Conservation (phyloP, 1,140 invertebrate species). For the Drosophila grimshawi region DNA sequence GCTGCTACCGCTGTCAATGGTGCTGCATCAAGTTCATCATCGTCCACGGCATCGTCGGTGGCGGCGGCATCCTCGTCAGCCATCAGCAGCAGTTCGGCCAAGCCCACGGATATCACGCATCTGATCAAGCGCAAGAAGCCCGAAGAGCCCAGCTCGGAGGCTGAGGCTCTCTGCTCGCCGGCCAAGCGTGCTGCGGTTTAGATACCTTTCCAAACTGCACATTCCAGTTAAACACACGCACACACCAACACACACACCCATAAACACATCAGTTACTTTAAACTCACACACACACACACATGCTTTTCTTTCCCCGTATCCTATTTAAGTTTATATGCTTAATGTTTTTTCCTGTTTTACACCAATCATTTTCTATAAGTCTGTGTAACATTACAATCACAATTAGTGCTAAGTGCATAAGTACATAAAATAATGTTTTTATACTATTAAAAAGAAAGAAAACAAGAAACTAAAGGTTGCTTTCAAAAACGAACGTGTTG, state of each 20-base stretch:
- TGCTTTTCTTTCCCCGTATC: conserved; percentile 17
- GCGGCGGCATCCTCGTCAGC: conserved; percentile 57
- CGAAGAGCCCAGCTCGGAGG: conserved; percentile 77
- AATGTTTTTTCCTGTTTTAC: conserved; percentile 69
- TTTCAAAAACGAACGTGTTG: conserved; percentile 16
- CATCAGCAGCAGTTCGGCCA: conserved; percentile 74
- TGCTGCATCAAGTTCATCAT: conserved; percentile 50
- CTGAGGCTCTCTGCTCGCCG: conserved; percentile 74
- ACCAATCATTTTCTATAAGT: conserved; percentile 69
- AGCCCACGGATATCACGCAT: conserved; percentile 83
- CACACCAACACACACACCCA: conserved; percentile 35
- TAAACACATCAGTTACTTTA: conserved; percentile 44
- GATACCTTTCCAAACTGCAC: conserved; percentile 34
- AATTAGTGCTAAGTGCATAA: conserved; percentile 75
- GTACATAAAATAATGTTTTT: conserved; percentile 69
- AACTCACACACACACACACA: conserved; percentile 32
- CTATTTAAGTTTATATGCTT: conserved; percentile 58
- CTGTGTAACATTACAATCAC: conserved; percentile 78
- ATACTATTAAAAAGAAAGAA: conserved; percentile 50
- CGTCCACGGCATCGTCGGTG: conserved; percentile 14
- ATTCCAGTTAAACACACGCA: conserved; percentile 63
- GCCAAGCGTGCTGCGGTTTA: conserved; percentile 78
- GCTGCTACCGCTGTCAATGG: conserved; percentile 46
- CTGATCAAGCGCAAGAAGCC: conserved; percentile 84
- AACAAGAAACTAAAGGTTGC: conserved; percentile 18